These are phyloP conservation scores for Meandrusa payeni DNA, from an alignment of 2,888 invertebrate species.

Conservation along the genomic window DNA sequence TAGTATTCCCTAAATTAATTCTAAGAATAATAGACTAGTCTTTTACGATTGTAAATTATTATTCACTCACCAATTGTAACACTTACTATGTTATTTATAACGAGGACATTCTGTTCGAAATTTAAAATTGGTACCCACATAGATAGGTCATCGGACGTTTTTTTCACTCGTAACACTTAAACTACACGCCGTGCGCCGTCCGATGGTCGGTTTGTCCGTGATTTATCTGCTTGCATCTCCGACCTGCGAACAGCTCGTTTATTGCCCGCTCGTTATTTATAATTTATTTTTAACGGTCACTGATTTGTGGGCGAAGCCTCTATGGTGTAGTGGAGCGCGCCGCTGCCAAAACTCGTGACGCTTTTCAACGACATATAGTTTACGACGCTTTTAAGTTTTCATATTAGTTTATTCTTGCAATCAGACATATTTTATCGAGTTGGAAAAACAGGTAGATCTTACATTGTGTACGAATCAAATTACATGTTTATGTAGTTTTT, in stretches of 20 bases:
- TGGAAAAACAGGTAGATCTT: too few relatives aligned
- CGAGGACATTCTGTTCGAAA: conserved; percentile 3
- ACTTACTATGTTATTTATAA: conserved; percentile 7
- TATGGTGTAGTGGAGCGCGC: conserved; percentile 3
- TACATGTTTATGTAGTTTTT: neutral
- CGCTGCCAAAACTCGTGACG: conserved; percentile 15
- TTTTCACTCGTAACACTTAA: conserved; percentile 64
- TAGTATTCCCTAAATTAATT: too few relatives aligned
- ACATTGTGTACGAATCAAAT: too few relatives aligned
- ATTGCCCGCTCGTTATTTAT: conserved; percentile 78
- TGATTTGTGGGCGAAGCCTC: conserved; percentile 57
- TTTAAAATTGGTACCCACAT: conserved; percentile 30
- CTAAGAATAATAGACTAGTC: too few relatives aligned
- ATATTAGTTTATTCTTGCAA: too few relatives aligned
- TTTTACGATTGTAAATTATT: conserved; percentile 9
- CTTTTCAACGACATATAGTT: too few relatives aligned
- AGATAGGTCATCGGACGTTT: conserved; percentile 51
- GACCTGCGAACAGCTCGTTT: conserved; percentile 76
- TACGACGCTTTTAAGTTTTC: too few relatives aligned
- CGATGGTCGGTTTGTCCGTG: conserved; percentile 47
- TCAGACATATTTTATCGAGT: too few relatives aligned
- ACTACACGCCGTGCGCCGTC: conserved; percentile 47
- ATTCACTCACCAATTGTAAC: neutral
- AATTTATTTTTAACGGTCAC: conserved; percentile 79
- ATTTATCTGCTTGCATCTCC: conserved; percentile 76